Base-by-base conservation (phyloP, 2,888 invertebrate species). In the Meandrusa payeni region DNA sequence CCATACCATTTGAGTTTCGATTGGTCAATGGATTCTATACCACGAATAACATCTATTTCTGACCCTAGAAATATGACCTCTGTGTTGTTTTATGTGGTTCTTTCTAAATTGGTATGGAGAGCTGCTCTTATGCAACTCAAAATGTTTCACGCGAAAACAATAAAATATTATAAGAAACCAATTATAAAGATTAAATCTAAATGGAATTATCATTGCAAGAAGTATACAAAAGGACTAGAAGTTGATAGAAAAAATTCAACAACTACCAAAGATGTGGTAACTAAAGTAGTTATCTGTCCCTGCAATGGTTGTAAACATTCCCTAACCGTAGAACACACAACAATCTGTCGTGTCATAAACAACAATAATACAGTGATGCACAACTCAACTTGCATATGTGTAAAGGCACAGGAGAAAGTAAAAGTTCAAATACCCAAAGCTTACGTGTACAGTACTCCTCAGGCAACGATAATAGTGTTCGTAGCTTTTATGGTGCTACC, bases 1-100 rank as follows among this genome's bases (percentile, higher is more conserved):
- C 98, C 98, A 3, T 91, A 91, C 58, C 92, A 93, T 56, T 89
- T 99, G 41, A 97, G 97, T 76, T 99, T 98, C 85, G 98, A 99
- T 82, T 99, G 98, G 99, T 97, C 98, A 13, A 98, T 99, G 98
- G 97, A 97, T 61, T 94, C 98, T 1, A 93, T 99, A 62, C 97
- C 97, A 4, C 90, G 95, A 48, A 92, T 99, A 57, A 92, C 92
- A 32, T 90, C 92, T 15, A 58, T 95, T 9, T 87, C 91, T 60
- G 98, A 99, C 76, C 86, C 90, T 2, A 90, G 98, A 52, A 97
- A 97, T 76, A 71, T 95, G 41, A 89, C 92, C 49, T 92, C 95
- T 2, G 65, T 93, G 11, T 80, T 92, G 47, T 94, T 98, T 69
- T 98, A 97, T 78, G 81, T 85, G 2, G 66, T 87, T 1, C 63